Evolutionary conservation across 1,140 invertebrate species (phyloP).

Genomic region (Argopecten irradians): DNA sequence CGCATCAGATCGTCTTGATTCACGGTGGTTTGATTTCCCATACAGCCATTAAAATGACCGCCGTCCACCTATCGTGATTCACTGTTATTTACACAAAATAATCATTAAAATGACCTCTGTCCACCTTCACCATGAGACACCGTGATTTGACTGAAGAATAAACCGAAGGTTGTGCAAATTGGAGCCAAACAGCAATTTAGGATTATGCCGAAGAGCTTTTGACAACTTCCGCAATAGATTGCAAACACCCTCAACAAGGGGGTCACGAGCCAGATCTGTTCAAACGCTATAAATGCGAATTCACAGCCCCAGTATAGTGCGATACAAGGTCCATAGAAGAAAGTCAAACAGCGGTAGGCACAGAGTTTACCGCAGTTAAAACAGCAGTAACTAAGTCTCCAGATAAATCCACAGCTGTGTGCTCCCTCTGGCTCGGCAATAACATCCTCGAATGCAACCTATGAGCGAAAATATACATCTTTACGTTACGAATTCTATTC

Average conservation of each 20-base stretch:
- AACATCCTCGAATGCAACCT: background rate
- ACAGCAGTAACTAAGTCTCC: background rate
- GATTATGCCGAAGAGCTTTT: background rate
- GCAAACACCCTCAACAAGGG: background rate
- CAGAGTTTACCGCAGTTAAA: background rate
- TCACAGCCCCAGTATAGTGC: background rate
- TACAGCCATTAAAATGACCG: too few relatives aligned
- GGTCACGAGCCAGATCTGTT: background rate
- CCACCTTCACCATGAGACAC: background rate
- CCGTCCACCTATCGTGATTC: too few relatives aligned
- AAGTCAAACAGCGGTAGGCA: background rate
- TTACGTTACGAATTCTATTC: too few relatives aligned
- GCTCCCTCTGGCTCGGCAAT: background rate
- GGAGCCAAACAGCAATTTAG: background rate
- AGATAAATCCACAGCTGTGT: background rate
- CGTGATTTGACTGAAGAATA: background rate
- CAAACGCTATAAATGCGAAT: background rate
- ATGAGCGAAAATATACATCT: background rate
- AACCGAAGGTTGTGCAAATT: background rate
- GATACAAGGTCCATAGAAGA: background rate
- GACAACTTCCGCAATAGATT: background rate
- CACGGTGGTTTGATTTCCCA: too few relatives aligned
- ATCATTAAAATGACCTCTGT: background rate
- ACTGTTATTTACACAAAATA: too few relatives aligned
- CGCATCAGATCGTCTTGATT: too few relatives aligned